Percentiles rank a stretch among this genome's conserved stretches.
Conservation (phyloP, 2,797 vertebrate genomes). For the Enoplosus armatus region DNA sequence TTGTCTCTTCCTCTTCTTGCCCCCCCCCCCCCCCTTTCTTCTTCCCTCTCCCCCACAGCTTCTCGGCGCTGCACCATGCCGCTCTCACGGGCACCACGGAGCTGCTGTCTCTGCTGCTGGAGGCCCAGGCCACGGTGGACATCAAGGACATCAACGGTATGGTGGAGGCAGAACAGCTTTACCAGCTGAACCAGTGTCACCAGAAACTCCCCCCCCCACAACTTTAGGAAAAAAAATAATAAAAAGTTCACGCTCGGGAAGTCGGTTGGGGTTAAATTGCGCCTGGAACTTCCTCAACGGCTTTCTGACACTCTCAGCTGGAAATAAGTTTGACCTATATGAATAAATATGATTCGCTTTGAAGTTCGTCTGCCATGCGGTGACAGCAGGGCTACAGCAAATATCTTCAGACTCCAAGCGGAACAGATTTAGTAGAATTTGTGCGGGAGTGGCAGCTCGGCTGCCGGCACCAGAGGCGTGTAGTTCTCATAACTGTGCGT, state of each 20-base stretch:
- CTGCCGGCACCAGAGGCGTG: conserved; percentile 26
- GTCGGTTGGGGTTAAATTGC: conserved; percentile 40
- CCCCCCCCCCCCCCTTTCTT: not conserved
- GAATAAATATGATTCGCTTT: conserved; percentile 66
- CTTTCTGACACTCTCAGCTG: conserved; percentile 44
- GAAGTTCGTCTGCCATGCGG: conserved; percentile 53
- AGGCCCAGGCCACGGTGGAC: conserved; percentile 94
- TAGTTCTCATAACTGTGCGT: conserved; percentile 1
- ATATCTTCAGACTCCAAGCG: conserved; percentile 46
- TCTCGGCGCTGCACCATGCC: conserved; percentile 94
- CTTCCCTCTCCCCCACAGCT: conserved; percentile 77
- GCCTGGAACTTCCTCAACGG: conserved; percentile 41
- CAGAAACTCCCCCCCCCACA: conserved; percentile 2
- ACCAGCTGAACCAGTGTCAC: not conserved
- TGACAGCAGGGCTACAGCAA: conserved; percentile 37
- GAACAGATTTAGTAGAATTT: conserved; percentile 37
- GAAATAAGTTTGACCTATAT: conserved; percentile 59
- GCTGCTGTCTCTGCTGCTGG: conserved; percentile 92
- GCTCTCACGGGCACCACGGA: conserved; percentile 94
- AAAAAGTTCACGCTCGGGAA: not conserved
- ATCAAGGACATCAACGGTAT: conserved; percentile 97
- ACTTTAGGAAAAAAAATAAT: not conserved
- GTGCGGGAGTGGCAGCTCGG: conserved; percentile 20
- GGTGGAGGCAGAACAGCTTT: conserved; percentile 14
- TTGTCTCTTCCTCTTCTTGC: not conserved